Conservation (phyloP, 2,113 vertebrate species). For the Pagrus major region DNA sequence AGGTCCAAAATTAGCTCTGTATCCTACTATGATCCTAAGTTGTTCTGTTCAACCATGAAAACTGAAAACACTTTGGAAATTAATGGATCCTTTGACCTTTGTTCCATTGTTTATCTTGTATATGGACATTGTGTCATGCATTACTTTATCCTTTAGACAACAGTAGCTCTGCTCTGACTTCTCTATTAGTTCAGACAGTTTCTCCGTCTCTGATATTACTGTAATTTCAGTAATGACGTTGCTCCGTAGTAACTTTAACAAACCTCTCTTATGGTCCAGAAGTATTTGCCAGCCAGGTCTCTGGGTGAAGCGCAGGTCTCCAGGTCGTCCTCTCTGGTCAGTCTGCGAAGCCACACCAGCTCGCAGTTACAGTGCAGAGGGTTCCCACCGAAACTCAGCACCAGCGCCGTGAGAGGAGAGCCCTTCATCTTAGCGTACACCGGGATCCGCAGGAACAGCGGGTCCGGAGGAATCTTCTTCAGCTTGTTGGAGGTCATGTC, state of each 20-base stretch:
- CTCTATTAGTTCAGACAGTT: neutral
- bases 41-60: neutral
- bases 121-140: neutral
- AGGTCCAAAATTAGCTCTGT: neutral
- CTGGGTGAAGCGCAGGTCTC: constrained; percentile 87
- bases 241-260: neutral
- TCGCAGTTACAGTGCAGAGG: constrained; percentile 90
- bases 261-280: constrained; percentile 88
- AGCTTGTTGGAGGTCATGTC: constrained; percentile 91
- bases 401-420: constrained; percentile 84
- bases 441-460: constrained; percentile 85
- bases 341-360: constrained; percentile 86
- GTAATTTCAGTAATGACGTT: no score
- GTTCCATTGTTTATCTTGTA: neutral
- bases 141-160: no score
- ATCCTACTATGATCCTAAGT: neutral
- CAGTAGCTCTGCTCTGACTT: neutral
- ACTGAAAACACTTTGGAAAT: neutral
- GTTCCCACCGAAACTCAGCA: constrained; percentile 87
- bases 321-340: constrained; percentile 88
- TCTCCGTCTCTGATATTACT: no score
- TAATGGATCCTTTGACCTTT: neutral
- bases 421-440: constrained; percentile 88
- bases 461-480: constrained; percentile 89
- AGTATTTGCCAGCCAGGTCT: constrained; percentile 87